Base-by-base conservation (phyloP, 2,113 vertebrate genomes). In the Cnemophilus loriae region DNA sequence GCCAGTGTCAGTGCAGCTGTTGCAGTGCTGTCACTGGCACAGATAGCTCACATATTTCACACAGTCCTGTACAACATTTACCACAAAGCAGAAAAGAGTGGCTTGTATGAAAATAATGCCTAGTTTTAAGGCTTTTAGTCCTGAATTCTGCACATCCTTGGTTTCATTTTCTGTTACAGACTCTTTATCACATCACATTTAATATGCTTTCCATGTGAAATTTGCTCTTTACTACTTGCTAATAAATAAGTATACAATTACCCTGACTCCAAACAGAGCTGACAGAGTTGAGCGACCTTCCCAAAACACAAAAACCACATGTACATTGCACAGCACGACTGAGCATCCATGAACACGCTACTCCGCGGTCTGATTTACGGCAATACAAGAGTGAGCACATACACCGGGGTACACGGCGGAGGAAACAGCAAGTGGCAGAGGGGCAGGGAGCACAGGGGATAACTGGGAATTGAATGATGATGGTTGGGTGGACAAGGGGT, bases 241-340 rank as follows among this genome's bases (percentile, higher is more conserved):
- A 84, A 90, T 91, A 95, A 95, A 88, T 94, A 96, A 83, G 28
- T 47, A n/a, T 24, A 55, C 61, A 41, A 81, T 65, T 71, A 71
- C 76, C 41, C 86, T 80, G 85, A 49, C 57, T 93, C 69, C 30
- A 21, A 12, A 47, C 42, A 71, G 83, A 80, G 57, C 41, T 91
- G 57, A 80, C 19, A 55, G 2, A 92, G 53, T 35, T 56, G 69
- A 96, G 56, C 32, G 11, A 18, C 68, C 33, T 78, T 89, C 77
- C 50, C 75, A 50, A 49, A 78, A 71, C 79, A 21, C 41, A 76
- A 76, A 85, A 10, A 32, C 47, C 50, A 55, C 22, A 18, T 20
- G 59, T 77, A 90, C 70, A 60, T 92, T 59, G 47, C 69, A 90
- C 64, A 89, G 59, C 68, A 63, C 9, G 41, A 80, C 71, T 12